Evolutionary conservation across 2,888 invertebrate species (phyloP), one percentile per base, ranked within the genome.

Genomic region (Disparrhopalites patrizii): DNA sequence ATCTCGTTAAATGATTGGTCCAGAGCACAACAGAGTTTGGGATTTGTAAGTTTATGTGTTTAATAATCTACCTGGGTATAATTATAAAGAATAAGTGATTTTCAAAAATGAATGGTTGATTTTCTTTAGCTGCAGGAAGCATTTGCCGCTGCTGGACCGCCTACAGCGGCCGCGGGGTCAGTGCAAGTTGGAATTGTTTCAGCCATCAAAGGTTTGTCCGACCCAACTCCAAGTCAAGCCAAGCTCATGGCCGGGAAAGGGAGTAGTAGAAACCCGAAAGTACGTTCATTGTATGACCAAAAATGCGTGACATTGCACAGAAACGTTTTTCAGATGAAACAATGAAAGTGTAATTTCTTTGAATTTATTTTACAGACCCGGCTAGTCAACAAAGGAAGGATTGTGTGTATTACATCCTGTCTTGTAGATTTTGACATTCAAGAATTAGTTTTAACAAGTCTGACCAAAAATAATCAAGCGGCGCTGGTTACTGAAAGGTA

Each of bases 361-460:
- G 2, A 8, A 54, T 62, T 30, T 36, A 20, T 2, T 30, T 43
- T 18, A 3, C 40, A 43, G 47, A 27, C 27, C 30, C 63, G 78
- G 78, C 77, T 84, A 10, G 76, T 82, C 62, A 85, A 82, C 78
- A 85, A 87, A 67, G 93, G 93, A 13, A 83, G 95, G 69, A 89
- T 96, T 18, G 90, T 96, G 76, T 93, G 93, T 77, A 88, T 96
- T 36, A 94, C 94, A 5, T 89, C 91, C 73, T 89, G 93, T 0
- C 84, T 92, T 73, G 92, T 93, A 79, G 90, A 94, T 78, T 87
- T 87, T 31, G 91, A 92, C 68, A 88, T 94, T 20, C 90, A 93
- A 75, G 92, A 93, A 74, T 93, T 91, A 76, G 91, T 94, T 73
- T 83, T 88, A 36, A 91, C 88, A 65, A 88, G 90, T 1, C 79